Evolutionary conservation across 1,140 invertebrate species (phyloP).

Genomic region (Plectus sambesii): DNA sequence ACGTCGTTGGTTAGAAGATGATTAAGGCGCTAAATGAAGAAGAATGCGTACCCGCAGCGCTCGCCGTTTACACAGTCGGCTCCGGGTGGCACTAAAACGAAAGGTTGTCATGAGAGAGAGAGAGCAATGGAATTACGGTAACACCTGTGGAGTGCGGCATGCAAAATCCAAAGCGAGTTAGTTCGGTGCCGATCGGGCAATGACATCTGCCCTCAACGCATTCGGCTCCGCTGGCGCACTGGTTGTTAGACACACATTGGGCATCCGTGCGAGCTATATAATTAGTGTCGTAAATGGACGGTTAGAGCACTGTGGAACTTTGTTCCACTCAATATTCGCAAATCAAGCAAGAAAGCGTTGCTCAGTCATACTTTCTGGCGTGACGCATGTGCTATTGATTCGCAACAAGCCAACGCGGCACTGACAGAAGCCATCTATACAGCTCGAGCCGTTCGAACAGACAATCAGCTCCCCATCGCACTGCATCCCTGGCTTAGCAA

Average conservation of each 20-base stretch:
- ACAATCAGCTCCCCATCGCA: slow-evolving; percentile 14
- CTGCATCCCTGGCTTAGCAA: slow-evolving; percentile 16
- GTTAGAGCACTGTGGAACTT: slow-evolving; percentile 3
- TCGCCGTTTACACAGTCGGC: too few species aligned
- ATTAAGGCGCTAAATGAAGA: too few species aligned
- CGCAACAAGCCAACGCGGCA: slow-evolving; percentile 21
- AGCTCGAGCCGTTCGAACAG: slow-evolving; percentile 19
- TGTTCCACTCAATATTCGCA: too few species aligned
- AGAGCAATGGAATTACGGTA: too few species aligned
- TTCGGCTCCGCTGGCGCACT: slow-evolving; percentile 24
- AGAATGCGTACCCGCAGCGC: too few species aligned
- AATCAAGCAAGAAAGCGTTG: too few species aligned
- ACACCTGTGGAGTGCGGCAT: too few species aligned
- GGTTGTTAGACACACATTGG: slow-evolving; percentile 19
- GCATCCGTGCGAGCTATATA: slow-evolving; percentile 21
- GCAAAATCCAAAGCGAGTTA: slow-evolving; percentile 24
- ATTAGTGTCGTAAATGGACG: not conserved
- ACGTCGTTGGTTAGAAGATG: too few species aligned
- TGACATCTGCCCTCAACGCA: slow-evolving; percentile 19
- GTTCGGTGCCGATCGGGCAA: slow-evolving; percentile 17
- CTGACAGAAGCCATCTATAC: slow-evolving; percentile 21
- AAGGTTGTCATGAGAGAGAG: too few species aligned
- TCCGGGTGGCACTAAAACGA: too few species aligned
- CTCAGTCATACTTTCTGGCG: slow-evolving; percentile 19
- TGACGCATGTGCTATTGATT: slow-evolving; percentile 14